Percentiles rank a stretch among this genome's conserved stretches.
phyloP scores from a whole-genome alignment of 2,888 invertebrate genomes.

The Sphaeridia pumilis region DNA sequence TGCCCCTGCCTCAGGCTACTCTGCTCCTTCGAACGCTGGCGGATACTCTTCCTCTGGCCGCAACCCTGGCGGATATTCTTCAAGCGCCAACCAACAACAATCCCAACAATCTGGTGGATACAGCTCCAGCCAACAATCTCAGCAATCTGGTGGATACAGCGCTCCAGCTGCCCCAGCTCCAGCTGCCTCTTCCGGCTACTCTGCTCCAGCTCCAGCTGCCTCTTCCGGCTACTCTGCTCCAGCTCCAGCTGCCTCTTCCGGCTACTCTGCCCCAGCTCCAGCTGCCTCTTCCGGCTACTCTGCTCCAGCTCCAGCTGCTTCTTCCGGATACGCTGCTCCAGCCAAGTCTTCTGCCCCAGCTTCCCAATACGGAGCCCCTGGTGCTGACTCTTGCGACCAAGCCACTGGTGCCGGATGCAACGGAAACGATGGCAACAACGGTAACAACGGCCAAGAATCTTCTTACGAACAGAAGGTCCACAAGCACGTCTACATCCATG shows the following conservation, averaged over 20 bases:
- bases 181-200: neutral
- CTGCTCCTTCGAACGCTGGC: too few relatives aligned
- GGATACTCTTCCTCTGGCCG: too few relatives aligned
- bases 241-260: too few relatives aligned
- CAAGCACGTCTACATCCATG: slow-evolving; percentile 63
- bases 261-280: too few relatives aligned
- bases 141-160: neutral
- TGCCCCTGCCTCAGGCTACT: neutral
- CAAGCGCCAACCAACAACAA: neutral
- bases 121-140: slow-evolving; percentile 1
- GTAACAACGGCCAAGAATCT: too few relatives aligned
- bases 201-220: neutral
- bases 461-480: slow-evolving; percentile 12
- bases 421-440: too few relatives aligned
- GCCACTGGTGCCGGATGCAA: neutral
- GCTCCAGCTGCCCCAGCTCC: neutral
- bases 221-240: too few relatives aligned
- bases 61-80: neutral
- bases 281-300: neutral
- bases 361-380: neutral
- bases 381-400: neutral
- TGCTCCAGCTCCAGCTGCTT: neutral
- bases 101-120: neutral
- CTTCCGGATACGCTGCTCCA: neutral
- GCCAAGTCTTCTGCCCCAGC: neutral